phyloP scores from a whole-genome alignment of 1,140 invertebrate species.

The Papilio aristodemus region DNA sequence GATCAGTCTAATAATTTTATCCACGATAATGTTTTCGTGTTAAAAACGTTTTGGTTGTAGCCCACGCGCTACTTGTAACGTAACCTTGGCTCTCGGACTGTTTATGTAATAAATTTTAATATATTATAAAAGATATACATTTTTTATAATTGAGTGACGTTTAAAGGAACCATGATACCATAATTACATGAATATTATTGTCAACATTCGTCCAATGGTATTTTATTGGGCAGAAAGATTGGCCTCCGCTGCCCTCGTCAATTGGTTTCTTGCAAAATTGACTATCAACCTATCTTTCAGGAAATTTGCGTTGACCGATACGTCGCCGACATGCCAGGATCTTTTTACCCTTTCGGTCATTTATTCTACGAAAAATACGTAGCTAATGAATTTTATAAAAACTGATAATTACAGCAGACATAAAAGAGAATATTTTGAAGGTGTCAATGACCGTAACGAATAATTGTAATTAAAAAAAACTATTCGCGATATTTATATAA shows the following conservation, averaged over 20 bases:
- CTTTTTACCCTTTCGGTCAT: too few species aligned
- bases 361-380: neutral
- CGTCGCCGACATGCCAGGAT: too few species aligned
- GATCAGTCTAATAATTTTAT: slow-evolving; percentile 20
- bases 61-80: slow-evolving; percentile 21
- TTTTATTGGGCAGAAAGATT: too few species aligned
- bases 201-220: too few species aligned
- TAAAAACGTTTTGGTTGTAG: slow-evolving; percentile 5
- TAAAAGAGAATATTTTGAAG: slow-evolving; percentile 4
- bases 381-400: too few species aligned
- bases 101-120: neutral
- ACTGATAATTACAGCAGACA: too few species aligned
- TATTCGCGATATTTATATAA: slow-evolving; percentile 14
- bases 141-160: neutral
- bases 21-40: slow-evolving; percentile 26
- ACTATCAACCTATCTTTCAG: too few species aligned
- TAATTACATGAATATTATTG: neutral
- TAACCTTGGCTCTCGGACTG: neutral
- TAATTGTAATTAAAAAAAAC: slow-evolving; percentile 1
- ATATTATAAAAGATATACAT: neutral
- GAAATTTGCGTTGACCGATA: too few species aligned
- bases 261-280: too few species aligned
- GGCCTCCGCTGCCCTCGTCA: too few species aligned
- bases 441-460: slow-evolving; percentile 18
- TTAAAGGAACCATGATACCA: too few species aligned